Conservation (phyloP, 2,888 invertebrate species). For the Octodonta nipae region DNA sequence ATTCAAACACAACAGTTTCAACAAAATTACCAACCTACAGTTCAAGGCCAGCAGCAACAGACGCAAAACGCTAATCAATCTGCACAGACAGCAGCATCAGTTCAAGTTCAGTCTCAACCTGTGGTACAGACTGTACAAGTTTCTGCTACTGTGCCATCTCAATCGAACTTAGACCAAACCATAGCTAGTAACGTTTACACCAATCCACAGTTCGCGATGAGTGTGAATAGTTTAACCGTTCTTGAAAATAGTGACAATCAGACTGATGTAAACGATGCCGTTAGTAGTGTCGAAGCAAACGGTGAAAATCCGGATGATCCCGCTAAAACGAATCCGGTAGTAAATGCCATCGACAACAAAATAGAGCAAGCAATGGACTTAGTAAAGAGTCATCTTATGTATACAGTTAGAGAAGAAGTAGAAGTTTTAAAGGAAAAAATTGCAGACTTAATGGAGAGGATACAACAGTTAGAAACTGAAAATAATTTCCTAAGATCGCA, state of each 20-base stretch:
- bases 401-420: slow-evolving; percentile 64
- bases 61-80: neutral
- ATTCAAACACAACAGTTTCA: slow-evolving; percentile 15
- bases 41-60: neutral
- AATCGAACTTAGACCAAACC: slow-evolving; percentile 9
- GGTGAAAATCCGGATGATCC: slow-evolving; percentile 25
- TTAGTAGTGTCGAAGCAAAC: neutral
- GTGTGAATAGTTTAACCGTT: slow-evolving; percentile 28
- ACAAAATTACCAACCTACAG: slow-evolving; percentile 24
- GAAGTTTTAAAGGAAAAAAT: slow-evolving; percentile 64
- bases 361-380: slow-evolving; percentile 71
- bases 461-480: slow-evolving; percentile 55
- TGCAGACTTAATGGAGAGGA: slow-evolving; percentile 55
- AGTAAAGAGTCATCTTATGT: slow-evolving; percentile 67
- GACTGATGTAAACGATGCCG: neutral
- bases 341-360: slow-evolving; percentile 64
- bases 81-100: neutral
- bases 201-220: slow-evolving; percentile 32
- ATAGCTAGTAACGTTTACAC: slow-evolving; percentile 29
- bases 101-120: neutral
- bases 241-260: slow-evolving; percentile 11
- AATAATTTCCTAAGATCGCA: slow-evolving; percentile 48
- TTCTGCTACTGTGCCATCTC: slow-evolving; percentile 8
- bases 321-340: slow-evolving; percentile 33
- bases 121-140: slow-evolving; percentile 9